Percentiles rank a stretch among this genome's conserved stretches.
Conservation (phyloP, 2,797 vertebrate species). For the Jordanella pulchra region DNA sequence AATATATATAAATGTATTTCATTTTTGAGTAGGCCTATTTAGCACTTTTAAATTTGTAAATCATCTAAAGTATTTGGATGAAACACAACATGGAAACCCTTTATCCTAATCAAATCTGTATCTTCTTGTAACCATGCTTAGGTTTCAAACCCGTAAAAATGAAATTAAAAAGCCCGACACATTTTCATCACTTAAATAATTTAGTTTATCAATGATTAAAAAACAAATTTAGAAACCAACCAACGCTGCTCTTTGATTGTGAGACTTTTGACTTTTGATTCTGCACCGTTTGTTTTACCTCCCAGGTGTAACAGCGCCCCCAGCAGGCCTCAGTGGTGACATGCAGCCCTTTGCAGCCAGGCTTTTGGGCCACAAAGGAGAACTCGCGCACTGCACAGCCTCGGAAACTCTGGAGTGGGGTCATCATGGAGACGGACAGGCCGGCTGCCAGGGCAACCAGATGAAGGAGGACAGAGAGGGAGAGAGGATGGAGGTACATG, state of each 20-base stretch:
- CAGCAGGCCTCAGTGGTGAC: slow-evolving; percentile 80
- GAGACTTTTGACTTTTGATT: not conserved
- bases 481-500: slow-evolving; percentile 49
- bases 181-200: not conserved
- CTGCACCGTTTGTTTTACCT: slow-evolving; percentile 57
- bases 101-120: not conserved
- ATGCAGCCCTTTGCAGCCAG: slow-evolving; percentile 73
- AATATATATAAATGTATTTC: too few relatives aligned
- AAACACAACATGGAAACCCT: not conserved
- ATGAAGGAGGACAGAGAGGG: slow-evolving; percentile 49
- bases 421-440: slow-evolving; percentile 48
- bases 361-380: slow-evolving; percentile 79
- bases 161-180: too few relatives aligned
- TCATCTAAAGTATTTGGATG: too few relatives aligned
- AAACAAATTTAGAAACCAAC: not conserved
- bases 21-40: too few relatives aligned
- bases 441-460: slow-evolving; percentile 50
- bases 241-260: not conserved
- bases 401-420: slow-evolving; percentile 68
- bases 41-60: too few relatives aligned
- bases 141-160: too few relatives aligned
- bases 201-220: not conserved
- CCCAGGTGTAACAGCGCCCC: slow-evolving; percentile 83
- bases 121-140: too few relatives aligned
- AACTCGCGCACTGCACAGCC: slow-evolving; percentile 80